Evolutionary conservation across 2,888 invertebrate genomes (phyloP).

Genomic region (Torymus texanus): DNA sequence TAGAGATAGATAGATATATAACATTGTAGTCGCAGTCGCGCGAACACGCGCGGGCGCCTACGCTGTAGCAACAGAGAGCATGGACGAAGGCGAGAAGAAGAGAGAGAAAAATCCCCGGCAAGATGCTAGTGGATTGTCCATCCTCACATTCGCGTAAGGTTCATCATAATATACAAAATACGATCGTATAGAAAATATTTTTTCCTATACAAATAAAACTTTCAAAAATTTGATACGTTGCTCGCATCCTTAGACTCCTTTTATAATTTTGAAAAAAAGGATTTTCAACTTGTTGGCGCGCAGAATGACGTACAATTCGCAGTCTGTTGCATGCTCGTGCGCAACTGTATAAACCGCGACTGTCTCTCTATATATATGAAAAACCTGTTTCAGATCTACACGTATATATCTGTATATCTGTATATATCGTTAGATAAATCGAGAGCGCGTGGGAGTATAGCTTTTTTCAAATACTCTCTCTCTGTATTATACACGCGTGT

Average conservation of each 20-base stretch:
- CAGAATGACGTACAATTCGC: constrained; percentile 9
- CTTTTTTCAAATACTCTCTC: too few relatives aligned
- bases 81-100: constrained; percentile 77
- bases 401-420: too few relatives aligned
- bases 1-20: too few relatives aligned
- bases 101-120: constrained; percentile 79
- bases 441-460: background rate
- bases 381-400: constrained; percentile 41
- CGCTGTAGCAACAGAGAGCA: constrained; percentile 59
- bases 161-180: background rate
- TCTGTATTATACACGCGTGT: too few relatives aligned
- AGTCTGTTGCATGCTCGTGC: constrained; percentile 2
- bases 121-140: constrained; percentile 80
- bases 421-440: constrained; percentile 13
- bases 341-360: background rate
- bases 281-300: too few relatives aligned
- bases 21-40: background rate
- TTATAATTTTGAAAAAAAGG: too few relatives aligned
- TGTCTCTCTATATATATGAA: constrained; percentile 19
- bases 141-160: constrained; percentile 82
- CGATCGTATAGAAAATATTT: too few relatives aligned
- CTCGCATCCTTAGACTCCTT: too few relatives aligned
- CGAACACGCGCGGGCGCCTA: background rate
- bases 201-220: too few relatives aligned
- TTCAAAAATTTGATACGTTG: too few relatives aligned